Evolutionary conservation across 2,888 invertebrate species (phyloP).

Genomic region (Aphrophora alni): DNA sequence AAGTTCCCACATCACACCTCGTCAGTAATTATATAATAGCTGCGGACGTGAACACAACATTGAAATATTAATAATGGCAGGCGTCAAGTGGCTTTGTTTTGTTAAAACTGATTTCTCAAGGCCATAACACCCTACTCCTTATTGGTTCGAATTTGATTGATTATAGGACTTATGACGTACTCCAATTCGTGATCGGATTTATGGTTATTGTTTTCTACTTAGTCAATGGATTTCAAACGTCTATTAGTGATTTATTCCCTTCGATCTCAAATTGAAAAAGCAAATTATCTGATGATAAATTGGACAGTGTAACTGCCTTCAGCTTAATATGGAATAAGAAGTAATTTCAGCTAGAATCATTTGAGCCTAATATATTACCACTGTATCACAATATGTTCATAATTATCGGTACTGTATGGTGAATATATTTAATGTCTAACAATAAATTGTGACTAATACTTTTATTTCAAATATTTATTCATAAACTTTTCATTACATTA

Average conservation of each 20-base stretch:
- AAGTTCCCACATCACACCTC: neutral
- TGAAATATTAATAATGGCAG: neutral
- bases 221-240: neutral
- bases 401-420: too few relatives aligned
- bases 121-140: neutral
- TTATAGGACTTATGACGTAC: neutral
- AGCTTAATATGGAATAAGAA: too few relatives aligned
- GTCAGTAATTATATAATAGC: neutral
- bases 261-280: neutral
- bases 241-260: neutral
- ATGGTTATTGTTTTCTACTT: neutral
- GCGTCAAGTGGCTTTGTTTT: neutral
- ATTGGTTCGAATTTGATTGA: neutral
- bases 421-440: too few relatives aligned
- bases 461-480: too few relatives aligned
- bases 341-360: too few relatives aligned
- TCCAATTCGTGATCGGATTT: neutral
- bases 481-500: too few relatives aligned
- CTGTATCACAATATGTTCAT: too few relatives aligned
- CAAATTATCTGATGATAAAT: neutral
- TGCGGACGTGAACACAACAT: neutral
- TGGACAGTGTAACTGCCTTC: too few relatives aligned
- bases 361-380: too few relatives aligned
- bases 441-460: too few relatives aligned
- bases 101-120: neutral